Conservation (phyloP, 1,140 invertebrate genomes). For the Teleogryllus occipitalis region DNA sequence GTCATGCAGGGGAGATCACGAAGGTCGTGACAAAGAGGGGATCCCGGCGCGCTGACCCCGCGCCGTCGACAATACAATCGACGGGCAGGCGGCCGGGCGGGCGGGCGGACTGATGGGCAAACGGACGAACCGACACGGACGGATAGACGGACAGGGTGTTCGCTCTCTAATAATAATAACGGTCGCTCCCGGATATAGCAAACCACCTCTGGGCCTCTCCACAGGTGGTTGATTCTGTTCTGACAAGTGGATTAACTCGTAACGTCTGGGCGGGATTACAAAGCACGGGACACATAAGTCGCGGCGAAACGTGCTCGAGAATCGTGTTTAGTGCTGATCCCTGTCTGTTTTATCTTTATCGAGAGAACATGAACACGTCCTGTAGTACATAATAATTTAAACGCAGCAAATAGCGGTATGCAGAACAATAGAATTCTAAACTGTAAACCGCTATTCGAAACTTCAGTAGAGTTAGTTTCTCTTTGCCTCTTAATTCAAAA, state of each 20-base stretch:
- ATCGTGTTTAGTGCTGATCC: too few relatives aligned
- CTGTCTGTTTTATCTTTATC: too few relatives aligned
- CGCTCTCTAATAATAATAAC: neutral
- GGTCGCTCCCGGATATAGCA: neutral
- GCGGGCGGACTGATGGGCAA: too few relatives aligned
- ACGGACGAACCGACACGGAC: too few relatives aligned
- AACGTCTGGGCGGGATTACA: neutral
- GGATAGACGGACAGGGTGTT: too few relatives aligned
- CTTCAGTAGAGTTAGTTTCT: too few relatives aligned
- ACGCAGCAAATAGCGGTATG: neutral
- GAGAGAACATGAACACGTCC: too few relatives aligned
- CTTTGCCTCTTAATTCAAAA: neutral
- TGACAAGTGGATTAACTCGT: neutral
- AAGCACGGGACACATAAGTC: too few relatives aligned
- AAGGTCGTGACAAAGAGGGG: neutral
- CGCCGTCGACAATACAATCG: neutral
- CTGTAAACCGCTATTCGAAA: neutral
- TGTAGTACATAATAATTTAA: neutral
- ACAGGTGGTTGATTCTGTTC: neutral
- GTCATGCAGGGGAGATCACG: too few relatives aligned
- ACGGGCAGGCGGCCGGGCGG: too few relatives aligned
- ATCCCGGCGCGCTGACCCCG: neutral
- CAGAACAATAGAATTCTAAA: neutral
- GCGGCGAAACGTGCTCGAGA: too few relatives aligned
- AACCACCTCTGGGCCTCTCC: neutral